These are phyloP conservation scores for Acanthurus lineatus DNA, from an alignment of 2,797 vertebrate species.

Conservation along the genomic window DNA sequence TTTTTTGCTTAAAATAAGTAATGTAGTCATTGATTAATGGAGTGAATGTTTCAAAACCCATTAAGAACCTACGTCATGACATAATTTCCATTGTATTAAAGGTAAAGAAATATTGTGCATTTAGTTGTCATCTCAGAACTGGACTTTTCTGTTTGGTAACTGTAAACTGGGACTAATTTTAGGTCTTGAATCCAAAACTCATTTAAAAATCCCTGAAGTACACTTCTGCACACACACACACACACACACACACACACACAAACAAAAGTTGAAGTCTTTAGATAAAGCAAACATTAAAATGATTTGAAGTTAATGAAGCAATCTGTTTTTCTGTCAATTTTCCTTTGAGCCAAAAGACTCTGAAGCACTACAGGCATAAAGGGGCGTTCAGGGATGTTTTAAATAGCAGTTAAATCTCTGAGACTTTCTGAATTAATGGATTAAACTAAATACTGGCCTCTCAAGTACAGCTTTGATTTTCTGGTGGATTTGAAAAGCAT, in stretches of 20 bases:
- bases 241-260: not conserved
- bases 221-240: not conserved
- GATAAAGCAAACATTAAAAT: slow-evolving; percentile 31
- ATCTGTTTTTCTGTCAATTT: not conserved
- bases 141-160: not conserved
- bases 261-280: not conserved
- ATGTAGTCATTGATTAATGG: not conserved
- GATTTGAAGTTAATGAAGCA: not conserved
- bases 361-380: slow-evolving; percentile 23
- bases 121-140: slow-evolving; percentile 8
- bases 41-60: not conserved
- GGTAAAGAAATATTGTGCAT: not conserved
- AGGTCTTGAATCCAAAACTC: not conserved
- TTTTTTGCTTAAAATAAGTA: not conserved
- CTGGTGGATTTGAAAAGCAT: slow-evolving; percentile 28
- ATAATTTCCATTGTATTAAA: not conserved
- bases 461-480: slow-evolving; percentile 41
- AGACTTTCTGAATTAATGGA: slow-evolving; percentile 37
- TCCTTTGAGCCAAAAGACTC: slow-evolving; percentile 9
- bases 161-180: not conserved
- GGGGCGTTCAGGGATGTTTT: slow-evolving; percentile 20
- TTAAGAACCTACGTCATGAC: not conserved
- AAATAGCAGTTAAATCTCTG: slow-evolving; percentile 25
- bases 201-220: slow-evolving; percentile 4
- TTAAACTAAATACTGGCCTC: slow-evolving; percentile 31